A percentile compares a stretch with the other conserved stretches of the same genome.
Conservation (phyloP, 2,888 invertebrate genomes). For the Arctia plantaginis region DNA sequence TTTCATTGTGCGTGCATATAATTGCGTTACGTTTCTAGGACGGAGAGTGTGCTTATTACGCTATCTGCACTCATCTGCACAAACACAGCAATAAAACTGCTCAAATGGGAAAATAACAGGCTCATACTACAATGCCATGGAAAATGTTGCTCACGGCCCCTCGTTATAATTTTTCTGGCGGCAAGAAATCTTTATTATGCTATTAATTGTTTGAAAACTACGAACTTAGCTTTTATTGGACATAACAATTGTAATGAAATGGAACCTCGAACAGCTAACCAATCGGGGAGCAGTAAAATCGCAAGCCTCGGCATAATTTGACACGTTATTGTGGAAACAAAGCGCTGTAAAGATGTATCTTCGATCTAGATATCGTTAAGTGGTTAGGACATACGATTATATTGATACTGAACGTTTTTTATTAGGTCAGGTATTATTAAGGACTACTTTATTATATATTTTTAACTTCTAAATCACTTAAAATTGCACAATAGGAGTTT, state of each 20-base stretch:
- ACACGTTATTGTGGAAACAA: constrained; percentile 50
- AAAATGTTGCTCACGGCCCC: constrained; percentile 70
- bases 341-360: constrained; percentile 42
- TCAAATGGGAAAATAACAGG: constrained; percentile 86
- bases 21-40: constrained; percentile 83
- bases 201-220: constrained; percentile 68
- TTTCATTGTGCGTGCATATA: constrained; percentile 80
- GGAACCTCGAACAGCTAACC: constrained; percentile 54
- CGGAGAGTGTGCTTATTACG: constrained; percentile 73
- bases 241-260: constrained; percentile 55
- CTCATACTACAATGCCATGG: constrained; percentile 81
- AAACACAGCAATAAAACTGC: constrained; percentile 79
- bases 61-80: constrained; percentile 79
- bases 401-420: constrained; percentile 37
- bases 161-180: constrained; percentile 73
- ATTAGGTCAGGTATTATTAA: constrained; percentile 31
- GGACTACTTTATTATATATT: background rate
- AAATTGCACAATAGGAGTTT: background rate
- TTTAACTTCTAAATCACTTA: background rate
- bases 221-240: constrained; percentile 60
- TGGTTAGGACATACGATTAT: constrained; percentile 34
- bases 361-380: constrained; percentile 44
- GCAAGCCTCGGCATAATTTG: constrained; percentile 44
- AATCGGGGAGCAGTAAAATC: constrained; percentile 48
- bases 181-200: constrained; percentile 75